A percentile compares a stretch with the other conserved stretches of the same genome.
Evolutionary conservation across 2,797 vertebrate species (phyloP).

Genomic region (Morus bassanus): DNA sequence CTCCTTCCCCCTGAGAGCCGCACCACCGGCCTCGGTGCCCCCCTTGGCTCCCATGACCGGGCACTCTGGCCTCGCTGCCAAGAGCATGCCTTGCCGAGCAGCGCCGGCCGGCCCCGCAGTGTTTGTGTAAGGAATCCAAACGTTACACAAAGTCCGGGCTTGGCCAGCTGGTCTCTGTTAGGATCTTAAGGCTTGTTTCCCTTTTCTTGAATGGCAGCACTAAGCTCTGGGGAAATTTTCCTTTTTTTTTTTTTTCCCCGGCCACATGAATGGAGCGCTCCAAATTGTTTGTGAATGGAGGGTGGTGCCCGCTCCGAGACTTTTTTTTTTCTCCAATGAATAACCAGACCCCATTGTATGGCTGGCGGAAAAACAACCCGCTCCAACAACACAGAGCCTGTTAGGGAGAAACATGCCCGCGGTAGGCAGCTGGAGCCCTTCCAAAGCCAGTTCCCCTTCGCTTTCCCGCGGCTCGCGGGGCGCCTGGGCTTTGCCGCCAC

Average conservation of each 20-base stretch:
- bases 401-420: slow-evolving; percentile 67
- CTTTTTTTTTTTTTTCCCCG: neutral
- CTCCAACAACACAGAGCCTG: slow-evolving; percentile 76
- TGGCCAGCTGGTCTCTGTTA: slow-evolving; percentile 74
- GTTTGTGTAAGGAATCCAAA: slow-evolving; percentile 76
- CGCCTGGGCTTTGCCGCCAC: slow-evolving; percentile 37
- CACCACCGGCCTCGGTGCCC: rapidly evolving
- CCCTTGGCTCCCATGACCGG: neutral
- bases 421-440: slow-evolving; percentile 76
- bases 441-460: slow-evolving; percentile 73
- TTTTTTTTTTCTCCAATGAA: slow-evolving; percentile 65
- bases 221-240: slow-evolving; percentile 45
- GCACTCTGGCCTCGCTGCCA: neutral
- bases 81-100: neutral
- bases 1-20: rapidly evolving
- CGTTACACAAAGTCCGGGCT: slow-evolving; percentile 31
- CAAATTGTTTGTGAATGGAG: slow-evolving; percentile 81
- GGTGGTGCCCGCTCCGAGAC: slow-evolving; percentile 71
- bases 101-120: neutral
- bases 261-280: slow-evolving; percentile 72
- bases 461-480: slow-evolving; percentile 61
- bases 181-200: slow-evolving; percentile 58
- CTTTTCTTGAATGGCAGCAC: slow-evolving; percentile 57
- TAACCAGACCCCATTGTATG: slow-evolving; percentile 79
- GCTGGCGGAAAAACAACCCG: slow-evolving; percentile 75